Conservation (phyloP, 2,888 invertebrate genomes). For the Flabesymbios commensalis region DNA sequence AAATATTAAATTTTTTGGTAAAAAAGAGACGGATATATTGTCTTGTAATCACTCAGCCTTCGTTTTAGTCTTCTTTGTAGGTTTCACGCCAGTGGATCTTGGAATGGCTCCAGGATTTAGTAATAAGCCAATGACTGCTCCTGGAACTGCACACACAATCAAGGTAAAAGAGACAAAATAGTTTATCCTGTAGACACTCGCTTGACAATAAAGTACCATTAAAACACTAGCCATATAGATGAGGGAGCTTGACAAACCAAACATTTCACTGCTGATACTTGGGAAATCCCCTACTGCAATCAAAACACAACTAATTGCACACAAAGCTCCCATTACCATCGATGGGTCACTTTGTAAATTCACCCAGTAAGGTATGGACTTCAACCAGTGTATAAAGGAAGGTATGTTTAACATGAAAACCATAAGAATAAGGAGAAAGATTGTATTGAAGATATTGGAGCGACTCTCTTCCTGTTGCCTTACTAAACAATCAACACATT, state of each 20-base stretch:
- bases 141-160: too few relatives aligned
- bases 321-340: background rate
- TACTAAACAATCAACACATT: background rate
- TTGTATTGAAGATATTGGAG: constrained; percentile 26
- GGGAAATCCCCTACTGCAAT: background rate
- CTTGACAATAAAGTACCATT: constrained; percentile 21
- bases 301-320: background rate
- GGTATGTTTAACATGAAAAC: constrained; percentile 18
- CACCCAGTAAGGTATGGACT: constrained; percentile 9
- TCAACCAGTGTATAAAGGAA: constrained; percentile 25
- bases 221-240: constrained; percentile 24
- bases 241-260: constrained; percentile 18
- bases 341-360: background rate
- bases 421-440: constrained; percentile 24
- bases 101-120: too few relatives aligned
- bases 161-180: constrained; percentile 25
- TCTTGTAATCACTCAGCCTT: too few relatives aligned
- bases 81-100: too few relatives aligned
- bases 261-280: constrained; percentile 9
- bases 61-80: too few relatives aligned
- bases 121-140: too few relatives aligned
- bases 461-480: constrained; percentile 12
- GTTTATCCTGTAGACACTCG: constrained; percentile 22
- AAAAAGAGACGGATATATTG: too few relatives aligned
- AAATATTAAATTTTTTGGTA: too few relatives aligned